phyloP scores from a whole-genome alignment of 2,888 invertebrate species.

The Lithodes maja region DNA sequence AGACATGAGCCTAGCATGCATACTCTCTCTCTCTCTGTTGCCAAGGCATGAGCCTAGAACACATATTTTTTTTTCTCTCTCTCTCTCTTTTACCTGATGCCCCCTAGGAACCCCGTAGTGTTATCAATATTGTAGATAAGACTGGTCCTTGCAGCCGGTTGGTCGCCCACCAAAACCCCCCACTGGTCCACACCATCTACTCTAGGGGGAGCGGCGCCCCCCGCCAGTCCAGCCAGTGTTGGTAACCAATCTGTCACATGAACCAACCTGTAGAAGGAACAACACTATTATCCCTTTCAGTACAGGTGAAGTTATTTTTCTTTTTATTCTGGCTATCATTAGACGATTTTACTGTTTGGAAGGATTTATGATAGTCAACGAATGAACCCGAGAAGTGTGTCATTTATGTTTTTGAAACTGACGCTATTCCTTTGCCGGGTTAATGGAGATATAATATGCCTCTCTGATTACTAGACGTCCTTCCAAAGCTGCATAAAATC shows the following conservation, averaged over 20 bases:
- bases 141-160: conserved; percentile 28
- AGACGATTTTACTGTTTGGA: too few species aligned
- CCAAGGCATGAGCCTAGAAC: neutral
- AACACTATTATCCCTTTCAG: too few species aligned
- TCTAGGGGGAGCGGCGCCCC: conserved; percentile 71
- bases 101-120: conserved; percentile 15
- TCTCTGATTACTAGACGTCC: too few species aligned
- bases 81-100: conserved; percentile 36
- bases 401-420: too few species aligned
- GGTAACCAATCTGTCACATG: conserved; percentile 66
- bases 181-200: conserved; percentile 86
- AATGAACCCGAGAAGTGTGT: too few species aligned
- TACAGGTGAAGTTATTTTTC: too few species aligned
- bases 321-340: too few species aligned
- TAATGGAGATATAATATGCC: too few species aligned
- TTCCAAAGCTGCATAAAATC: too few species aligned
- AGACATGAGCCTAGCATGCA: neutral
- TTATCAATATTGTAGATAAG: conserved; percentile 67
- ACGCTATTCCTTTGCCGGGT: too few species aligned
- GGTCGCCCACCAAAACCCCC: conserved; percentile 77
- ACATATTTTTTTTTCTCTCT: neutral
- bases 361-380: too few species aligned
- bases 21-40: neutral
- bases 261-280: conserved; percentile 35
- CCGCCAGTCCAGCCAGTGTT: conserved; percentile 61